phyloP scores from a whole-genome alignment of 2,888 invertebrate species.

The Synergus gifuensis region DNA sequence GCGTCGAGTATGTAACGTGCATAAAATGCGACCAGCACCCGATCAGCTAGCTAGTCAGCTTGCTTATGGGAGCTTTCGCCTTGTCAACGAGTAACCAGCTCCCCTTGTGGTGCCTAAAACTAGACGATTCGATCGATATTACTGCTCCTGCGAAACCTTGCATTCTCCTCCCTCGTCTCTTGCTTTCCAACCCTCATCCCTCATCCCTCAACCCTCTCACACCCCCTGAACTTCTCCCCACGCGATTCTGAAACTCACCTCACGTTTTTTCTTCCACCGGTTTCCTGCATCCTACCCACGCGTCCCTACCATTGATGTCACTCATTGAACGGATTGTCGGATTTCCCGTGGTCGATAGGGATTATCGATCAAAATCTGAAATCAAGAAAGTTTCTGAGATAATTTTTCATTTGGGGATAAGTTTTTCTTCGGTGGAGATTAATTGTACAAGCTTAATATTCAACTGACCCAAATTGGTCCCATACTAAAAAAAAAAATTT shows the following conservation, averaged over 20 bases:
- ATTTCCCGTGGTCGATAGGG: neutral
- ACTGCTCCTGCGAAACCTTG: constrained; percentile 75
- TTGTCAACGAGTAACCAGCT: constrained; percentile 47
- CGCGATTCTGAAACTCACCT: constrained; percentile 6
- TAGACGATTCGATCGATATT: constrained; percentile 73
- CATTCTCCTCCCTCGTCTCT: constrained; percentile 56
- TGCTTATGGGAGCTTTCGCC: constrained; percentile 51
- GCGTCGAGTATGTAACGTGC: neutral
- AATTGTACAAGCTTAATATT: too few relatives aligned
- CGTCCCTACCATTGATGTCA: neutral
- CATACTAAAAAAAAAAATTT: too few relatives aligned
- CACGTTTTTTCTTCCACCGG: neutral
- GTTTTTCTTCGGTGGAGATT: neutral
- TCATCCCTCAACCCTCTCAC: constrained; percentile 47
- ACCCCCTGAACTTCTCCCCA: constrained; percentile 46
- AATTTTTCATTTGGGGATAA: neutral
- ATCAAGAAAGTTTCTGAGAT: neutral
- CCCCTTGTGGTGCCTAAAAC: constrained; percentile 60
- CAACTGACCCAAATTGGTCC: too few relatives aligned
- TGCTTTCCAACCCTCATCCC: constrained; percentile 46
- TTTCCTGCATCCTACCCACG: neutral
- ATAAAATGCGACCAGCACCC: constrained; percentile 32
- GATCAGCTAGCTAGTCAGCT: constrained; percentile 46
- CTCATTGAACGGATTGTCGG: constrained; percentile 6
- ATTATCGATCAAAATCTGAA: neutral